phyloP scores from a whole-genome alignment of 2,113 vertebrate genomes.

The Suncus etruscus region DNA sequence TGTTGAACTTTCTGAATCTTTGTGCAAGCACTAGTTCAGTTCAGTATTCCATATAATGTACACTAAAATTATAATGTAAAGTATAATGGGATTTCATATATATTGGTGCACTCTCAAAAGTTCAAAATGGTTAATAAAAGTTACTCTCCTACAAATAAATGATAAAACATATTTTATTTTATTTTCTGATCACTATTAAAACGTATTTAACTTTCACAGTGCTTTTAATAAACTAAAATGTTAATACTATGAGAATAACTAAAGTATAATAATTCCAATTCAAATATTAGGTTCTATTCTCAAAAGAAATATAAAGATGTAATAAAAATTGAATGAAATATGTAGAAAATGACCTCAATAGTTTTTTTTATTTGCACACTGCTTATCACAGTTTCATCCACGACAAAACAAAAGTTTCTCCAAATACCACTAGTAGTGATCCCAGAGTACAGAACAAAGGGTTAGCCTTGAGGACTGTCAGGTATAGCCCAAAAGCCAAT shows the following conservation, averaged over 20 bases:
- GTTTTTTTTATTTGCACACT: no score
- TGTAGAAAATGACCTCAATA: no score
- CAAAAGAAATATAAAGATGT: neutral
- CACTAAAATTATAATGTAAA: conserved; percentile 1
- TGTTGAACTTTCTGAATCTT: neutral
- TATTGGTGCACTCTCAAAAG: neutral
- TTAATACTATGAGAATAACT: neutral
- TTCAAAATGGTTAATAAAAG: conserved; percentile 35
- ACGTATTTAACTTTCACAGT: neutral
- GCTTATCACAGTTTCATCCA: no score
- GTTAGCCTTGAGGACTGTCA: no score
- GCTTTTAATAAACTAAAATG: conserved; percentile 32
- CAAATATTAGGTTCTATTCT: neutral
- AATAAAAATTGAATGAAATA: no score
- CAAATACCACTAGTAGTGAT: no score
- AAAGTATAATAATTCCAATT: neutral
- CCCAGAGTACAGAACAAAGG: no score
- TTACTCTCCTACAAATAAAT: neutral
- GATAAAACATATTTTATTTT: neutral
- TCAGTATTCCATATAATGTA: neutral
- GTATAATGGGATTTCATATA: neutral
- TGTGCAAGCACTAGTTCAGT: neutral
- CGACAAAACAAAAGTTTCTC: no score
- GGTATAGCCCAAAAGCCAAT: no score
- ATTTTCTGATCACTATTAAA: neutral